Evolutionary conservation across 2,888 invertebrate genomes (phyloP), one percentile per base, ranked within the genome.

Genomic region (Eretmocerus hayati): DNA sequence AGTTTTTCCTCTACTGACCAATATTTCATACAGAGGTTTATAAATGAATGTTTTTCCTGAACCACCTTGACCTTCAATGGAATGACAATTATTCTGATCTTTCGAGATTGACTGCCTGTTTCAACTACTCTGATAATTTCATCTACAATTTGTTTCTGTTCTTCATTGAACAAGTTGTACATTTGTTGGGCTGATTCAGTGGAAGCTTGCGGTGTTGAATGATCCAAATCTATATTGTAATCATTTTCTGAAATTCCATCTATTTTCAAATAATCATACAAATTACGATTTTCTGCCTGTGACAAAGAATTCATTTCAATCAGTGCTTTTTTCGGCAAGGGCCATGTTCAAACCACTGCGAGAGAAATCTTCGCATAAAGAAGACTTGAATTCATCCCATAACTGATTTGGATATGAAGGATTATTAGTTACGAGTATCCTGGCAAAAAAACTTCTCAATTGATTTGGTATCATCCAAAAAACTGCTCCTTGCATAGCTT

Each of bases 391-490:
- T 21, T 52, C 33, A 13, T 50, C 23, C 43, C 43, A 46, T 4
- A 64, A 40, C n/a, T 48, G n/a, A 20, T 43, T 5, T 5, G 59
- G 57, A 49, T 59, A 37, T 6, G 42, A 23, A 2, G 61, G 55
- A 30, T 56, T 47, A 39, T 56, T 54, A 35, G 54, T 61, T 41
- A 54, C 48, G 11, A 59, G 49, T 26, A 65, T 58, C 38, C 51
- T 46, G 5, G 58, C 60, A 52, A 66, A 65, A 5, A 64, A 43
- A 19, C 56, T 39, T 46, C 67, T 46, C 30, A 70, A 49, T 48
- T 58, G 50, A 37, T 53, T 31, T 43, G 59, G 67, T 38, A 45
- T 45, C 37, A 45, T 45, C 4, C 20, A 45, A 15, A 19, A 2
- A 9, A 19, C 19, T 30, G 42, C 47, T 36, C 42, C 47, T n/a